A percentile compares a stretch with the other conserved stretches of the same genome.
phyloP scores from a whole-genome alignment of 2,797 vertebrate species.

The Syngnathus rostellatus region DNA sequence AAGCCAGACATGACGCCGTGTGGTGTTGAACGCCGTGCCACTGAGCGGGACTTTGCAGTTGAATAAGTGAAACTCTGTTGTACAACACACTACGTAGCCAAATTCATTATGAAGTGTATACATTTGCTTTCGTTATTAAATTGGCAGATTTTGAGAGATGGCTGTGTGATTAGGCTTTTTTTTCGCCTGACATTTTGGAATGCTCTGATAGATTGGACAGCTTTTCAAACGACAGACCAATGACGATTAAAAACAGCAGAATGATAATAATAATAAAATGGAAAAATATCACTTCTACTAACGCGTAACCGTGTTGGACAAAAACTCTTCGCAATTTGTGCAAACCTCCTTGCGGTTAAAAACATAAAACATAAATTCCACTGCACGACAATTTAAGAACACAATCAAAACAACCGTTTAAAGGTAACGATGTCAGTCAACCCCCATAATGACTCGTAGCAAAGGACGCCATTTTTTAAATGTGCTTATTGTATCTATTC shows the following conservation, averaged over 20 bases:
- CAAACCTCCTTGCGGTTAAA: not conserved
- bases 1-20: conserved; percentile 46
- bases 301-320: not conserved
- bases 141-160: conserved; percentile 8
- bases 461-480: not conserved
- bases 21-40: conserved; percentile 41
- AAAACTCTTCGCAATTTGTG: not conserved
- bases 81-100: conserved; percentile 36
- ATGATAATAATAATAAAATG: not conserved
- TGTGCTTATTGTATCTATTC: not conserved
- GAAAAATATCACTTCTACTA: not conserved
- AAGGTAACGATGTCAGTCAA: not conserved
- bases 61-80: conserved; percentile 59
- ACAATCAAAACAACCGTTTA: not conserved
- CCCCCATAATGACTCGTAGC: not conserved
- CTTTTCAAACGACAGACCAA: not conserved
- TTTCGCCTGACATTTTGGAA: not conserved
- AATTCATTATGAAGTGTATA: conserved; percentile 14
- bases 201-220: not conserved
- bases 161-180: not conserved
- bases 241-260: not conserved
- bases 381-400: not conserved
- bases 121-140: conserved; percentile 20
- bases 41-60: conserved; percentile 35
- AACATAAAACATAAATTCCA: not conserved